Conservation (phyloP, 2,888 invertebrate species). For the Orgyia antiqua region DNA sequence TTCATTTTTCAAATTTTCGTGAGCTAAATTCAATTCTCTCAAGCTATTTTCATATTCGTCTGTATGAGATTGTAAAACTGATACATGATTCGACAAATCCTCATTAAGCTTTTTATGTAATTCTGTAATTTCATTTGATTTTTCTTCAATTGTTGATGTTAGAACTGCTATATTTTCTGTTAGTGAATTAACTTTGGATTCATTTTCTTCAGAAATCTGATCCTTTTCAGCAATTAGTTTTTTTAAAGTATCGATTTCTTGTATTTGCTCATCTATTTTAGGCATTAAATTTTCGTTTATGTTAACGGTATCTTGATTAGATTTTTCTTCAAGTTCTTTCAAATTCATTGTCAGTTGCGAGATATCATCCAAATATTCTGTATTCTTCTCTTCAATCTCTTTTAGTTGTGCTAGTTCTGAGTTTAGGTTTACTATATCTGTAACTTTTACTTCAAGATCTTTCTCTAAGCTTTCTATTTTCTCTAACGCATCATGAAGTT, state of each 20-base stretch:
- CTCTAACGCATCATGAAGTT: constrained; percentile 40
- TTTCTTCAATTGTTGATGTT: constrained; percentile 26
- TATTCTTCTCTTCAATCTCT: constrained; percentile 21
- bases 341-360: constrained; percentile 24
- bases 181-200: constrained; percentile 27
- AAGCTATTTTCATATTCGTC: constrained; percentile 62
- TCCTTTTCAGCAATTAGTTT: constrained; percentile 30
- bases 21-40: constrained; percentile 57
- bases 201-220: constrained; percentile 27
- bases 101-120: constrained; percentile 30
- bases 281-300: constrained; percentile 27
- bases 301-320: constrained; percentile 21
- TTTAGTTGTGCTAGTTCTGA: constrained; percentile 18
- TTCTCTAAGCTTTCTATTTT: constrained; percentile 32
- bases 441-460: constrained; percentile 35
- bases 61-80: constrained; percentile 34
- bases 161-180: constrained; percentile 29
- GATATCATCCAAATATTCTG: constrained; percentile 27
- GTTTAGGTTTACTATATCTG: constrained; percentile 25
- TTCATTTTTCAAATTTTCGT: constrained; percentile 51
- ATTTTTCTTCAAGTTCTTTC: constrained; percentile 19
- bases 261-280: constrained; percentile 27
- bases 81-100: constrained; percentile 14
- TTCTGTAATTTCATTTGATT: constrained; percentile 31
- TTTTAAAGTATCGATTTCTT: constrained; percentile 30